Evolutionary conservation across 2,888 invertebrate species (phyloP).

Genomic region (Disparrhopalites patrizii): DNA sequence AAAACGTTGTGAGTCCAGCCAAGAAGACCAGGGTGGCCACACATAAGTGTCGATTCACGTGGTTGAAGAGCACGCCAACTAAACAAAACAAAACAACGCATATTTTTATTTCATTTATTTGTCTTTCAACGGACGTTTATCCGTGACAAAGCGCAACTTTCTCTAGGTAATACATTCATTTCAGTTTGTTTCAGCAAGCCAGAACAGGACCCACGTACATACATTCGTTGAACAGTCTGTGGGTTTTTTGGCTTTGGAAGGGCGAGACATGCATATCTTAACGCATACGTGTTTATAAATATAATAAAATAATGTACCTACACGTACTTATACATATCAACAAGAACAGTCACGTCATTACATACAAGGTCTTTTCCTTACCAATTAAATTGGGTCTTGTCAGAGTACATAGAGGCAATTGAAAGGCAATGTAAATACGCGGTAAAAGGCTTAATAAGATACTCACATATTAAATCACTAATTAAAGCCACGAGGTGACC

Average conservation of each 20-base stretch:
- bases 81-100: too few species aligned
- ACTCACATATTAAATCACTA: conserved; percentile 12
- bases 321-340: too few species aligned
- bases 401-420: too few species aligned
- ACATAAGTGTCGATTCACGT: not conserved
- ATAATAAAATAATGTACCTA: too few species aligned
- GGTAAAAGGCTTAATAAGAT: not conserved
- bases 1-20: not conserved
- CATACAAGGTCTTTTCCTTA: too few species aligned
- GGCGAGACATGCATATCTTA: too few species aligned
- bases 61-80: conserved; percentile 6
- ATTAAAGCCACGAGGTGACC: not conserved
- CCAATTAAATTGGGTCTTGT: too few species aligned
- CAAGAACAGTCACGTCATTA: too few species aligned
- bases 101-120: too few species aligned
- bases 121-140: not conserved
- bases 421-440: not conserved
- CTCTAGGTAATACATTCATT: not conserved
- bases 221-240: too few species aligned
- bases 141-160: not conserved
- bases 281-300: too few species aligned
- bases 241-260: too few species aligned
- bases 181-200: not conserved
- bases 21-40: not conserved
- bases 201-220: not conserved